These are phyloP conservation scores for Rhimphoctona megacephalus DNA, from an alignment of 2,888 invertebrate genomes.

Conservation along the genomic window DNA sequence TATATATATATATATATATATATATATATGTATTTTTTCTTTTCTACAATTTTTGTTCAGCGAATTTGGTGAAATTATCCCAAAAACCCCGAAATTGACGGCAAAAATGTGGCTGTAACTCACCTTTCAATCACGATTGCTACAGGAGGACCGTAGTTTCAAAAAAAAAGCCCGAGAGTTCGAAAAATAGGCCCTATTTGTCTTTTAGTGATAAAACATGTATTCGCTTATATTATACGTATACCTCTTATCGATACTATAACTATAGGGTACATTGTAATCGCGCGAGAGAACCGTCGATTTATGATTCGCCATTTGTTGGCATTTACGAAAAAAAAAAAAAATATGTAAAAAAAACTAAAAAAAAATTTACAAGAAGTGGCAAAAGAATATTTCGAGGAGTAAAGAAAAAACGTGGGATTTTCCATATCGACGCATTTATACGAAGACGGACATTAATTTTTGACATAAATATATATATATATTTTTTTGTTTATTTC, in stretches of 20 bases:
- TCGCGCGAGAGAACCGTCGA: slow-evolving; percentile 53
- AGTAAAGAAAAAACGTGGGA: not conserved
- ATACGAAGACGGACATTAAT: slow-evolving; percentile 13
- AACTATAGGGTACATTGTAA: slow-evolving; percentile 62
- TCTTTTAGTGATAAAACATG: slow-evolving; percentile 51
- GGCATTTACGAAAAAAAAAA: slow-evolving; percentile 29
- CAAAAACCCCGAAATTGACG: not conserved
- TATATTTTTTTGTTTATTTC: slow-evolving; percentile 5
- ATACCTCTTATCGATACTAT: slow-evolving; percentile 63
- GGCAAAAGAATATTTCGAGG: not conserved
- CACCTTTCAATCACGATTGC: slow-evolving; percentile 11
- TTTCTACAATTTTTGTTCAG: not conserved
- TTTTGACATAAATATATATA: slow-evolving; percentile 5
- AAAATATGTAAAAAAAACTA: not conserved
- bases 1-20: too few species aligned
- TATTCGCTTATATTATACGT: slow-evolving; percentile 66
- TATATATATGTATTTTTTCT: not conserved
- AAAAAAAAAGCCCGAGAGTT: slow-evolving; percentile 31
- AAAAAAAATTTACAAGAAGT: not conserved
- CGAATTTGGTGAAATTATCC: slow-evolving; percentile 9
- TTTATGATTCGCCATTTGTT: slow-evolving; percentile 52
- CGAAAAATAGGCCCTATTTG: slow-evolving; percentile 24
- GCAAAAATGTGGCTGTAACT: slow-evolving; percentile 11
- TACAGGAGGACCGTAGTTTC: not conserved
- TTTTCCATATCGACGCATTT: slow-evolving; percentile 27